Evolutionary conservation across 2,797 vertebrate genomes (phyloP), one percentile per base, ranked within the genome.

Genomic region (Notolabrus celidotus): DNA sequence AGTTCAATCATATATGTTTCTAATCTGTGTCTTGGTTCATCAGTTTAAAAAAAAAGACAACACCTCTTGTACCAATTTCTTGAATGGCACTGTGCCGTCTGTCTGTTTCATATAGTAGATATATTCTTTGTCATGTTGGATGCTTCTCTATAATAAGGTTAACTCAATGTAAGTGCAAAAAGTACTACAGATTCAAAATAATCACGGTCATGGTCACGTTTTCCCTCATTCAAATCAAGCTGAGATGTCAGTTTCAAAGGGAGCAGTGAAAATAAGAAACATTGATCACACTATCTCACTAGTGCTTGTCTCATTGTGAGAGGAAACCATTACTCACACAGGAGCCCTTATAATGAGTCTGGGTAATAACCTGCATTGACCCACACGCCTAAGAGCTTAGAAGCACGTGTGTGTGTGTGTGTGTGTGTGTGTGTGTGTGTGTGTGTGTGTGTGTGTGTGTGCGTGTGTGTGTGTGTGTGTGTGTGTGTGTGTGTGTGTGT

Each of bases 241-340:
- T 12, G 16, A 67, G 39, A 17, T 6, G 2, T 33, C 4, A 22
- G 7, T 76, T 80, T 71, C 38, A 78, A 77, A 80, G 45, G 50
- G 50, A 72, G 31, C 64, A 29, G 45, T 60, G 56, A 73, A 71
- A 74, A 69, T 5, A 34, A 42, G 42, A 57, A 53, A 79, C 83
- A 82, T 62, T 80, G 64, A 63, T 52, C 51, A 27, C 49, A 29
- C 45, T 6, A 63, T 52, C 51, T 27, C 49, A 29, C 45, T 6
- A 5, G 56, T 17, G 38, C 49, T 63, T 38, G 71, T 76, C 62
- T 67, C 39, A 39, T 41, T 67, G 38, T 67, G 7, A 69, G 46
- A 62, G 74, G 74, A 5, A 2, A 54, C 41, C 10, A 63, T 89
- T 82, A 83, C 71, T 82, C 84, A 89, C 31, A 10, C 23, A 5